Percentiles rank a stretch among this genome's conserved stretches.
These are phyloP conservation scores for Eupristina koningsbergeri DNA, from an alignment of 1,140 invertebrate genomes.

Conservation along the genomic window DNA sequence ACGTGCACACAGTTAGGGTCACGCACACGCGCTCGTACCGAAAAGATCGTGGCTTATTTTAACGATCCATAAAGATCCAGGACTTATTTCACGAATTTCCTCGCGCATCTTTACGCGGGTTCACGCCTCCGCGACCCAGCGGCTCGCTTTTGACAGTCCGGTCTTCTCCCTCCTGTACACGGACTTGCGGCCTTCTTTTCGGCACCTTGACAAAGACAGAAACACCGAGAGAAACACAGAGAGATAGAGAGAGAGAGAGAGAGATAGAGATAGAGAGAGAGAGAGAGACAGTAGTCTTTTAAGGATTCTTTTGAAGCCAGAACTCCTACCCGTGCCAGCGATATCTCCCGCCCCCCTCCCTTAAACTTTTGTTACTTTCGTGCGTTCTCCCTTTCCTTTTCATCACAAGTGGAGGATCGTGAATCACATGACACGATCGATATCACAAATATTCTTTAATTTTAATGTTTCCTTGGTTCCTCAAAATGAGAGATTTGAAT, in stretches of 20 bases:
- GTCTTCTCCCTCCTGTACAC: no score
- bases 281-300: background rate
- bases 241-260: no score
- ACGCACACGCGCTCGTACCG: no score
- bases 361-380: background rate
- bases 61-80: slow-evolving; percentile 45
- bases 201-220: no score
- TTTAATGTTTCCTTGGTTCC: background rate
- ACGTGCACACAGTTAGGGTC: no score
- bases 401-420: background rate
- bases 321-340: background rate
- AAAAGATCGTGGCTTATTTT: background rate
- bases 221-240: no score
- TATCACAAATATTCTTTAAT: background rate
- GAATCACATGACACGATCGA: background rate
- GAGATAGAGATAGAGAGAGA: no score
- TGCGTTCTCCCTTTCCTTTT: background rate
- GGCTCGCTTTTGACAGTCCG: background rate
- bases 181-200: background rate
- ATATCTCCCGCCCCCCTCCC: no score
- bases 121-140: slow-evolving; percentile 17
- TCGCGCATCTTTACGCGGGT: slow-evolving; percentile 10
- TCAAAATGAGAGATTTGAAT: background rate
- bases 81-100: slow-evolving; percentile 35
- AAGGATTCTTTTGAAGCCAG: background rate